Base-by-base conservation (phyloP, 2,113 vertebrate genomes). In the Neogale vison region DNA sequence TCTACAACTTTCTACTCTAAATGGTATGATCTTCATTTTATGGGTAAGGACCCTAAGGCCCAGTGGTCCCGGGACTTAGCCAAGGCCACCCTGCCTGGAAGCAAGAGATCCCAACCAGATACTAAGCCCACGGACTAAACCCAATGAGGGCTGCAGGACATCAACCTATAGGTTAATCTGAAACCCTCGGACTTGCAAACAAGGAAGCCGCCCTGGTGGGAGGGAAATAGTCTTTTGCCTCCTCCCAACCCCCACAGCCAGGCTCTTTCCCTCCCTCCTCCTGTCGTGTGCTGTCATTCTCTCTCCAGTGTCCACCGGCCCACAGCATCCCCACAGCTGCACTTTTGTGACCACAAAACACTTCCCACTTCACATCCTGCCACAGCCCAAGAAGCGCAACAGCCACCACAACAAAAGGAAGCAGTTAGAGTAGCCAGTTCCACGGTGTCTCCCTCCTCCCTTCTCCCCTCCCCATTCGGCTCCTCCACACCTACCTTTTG, bases 291-390 rank as follows among this genome's bases (percentile, higher is more conserved):
- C 61, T n/a, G 2, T 9, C 67, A 88, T 20, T 52, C 92, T 91
- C 61, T 67, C 88, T 94, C 26, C 21, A 55, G 85, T 12, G 52
- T 59, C 81, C 59, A 17, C 9, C 15, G 0, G 26, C 88, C 74
- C 52, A 50, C 26, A 2, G 79, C 74, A 79, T 39, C 74, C 65
- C 80, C 55, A 31, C 45, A 69, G 90, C 90, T 81, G 79, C 55
- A 69, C 47, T 31, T 74, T 84, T 94, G 29, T n/a, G 59, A 65
- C 80, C 87, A 93, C 65, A 82, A 42, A 55, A 31, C 77, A 83
- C 83, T 94, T 97, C 81, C 87, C 45, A 88, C 69, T 86, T 86
- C 55, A 77, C 85, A 85, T 85, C 80, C 88, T 96, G 82, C 71
- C 85, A n/a, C 71, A 88, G 88, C 69, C 80, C 36, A 7, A 80